Conservation (phyloP, 35 echinoderm and acorn worm species). For the Patiria miniata region DNA sequence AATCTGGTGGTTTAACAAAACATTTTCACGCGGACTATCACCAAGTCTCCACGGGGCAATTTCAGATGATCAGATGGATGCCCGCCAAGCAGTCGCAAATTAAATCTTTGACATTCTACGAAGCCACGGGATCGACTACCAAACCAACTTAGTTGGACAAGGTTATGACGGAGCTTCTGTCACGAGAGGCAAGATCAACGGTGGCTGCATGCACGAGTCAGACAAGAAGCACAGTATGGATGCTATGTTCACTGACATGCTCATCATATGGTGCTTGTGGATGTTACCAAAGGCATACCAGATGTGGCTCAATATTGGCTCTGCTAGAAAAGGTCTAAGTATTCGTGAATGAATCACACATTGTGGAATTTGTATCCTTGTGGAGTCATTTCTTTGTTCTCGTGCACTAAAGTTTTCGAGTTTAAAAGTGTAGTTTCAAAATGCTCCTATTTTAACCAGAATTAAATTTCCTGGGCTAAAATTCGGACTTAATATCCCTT, state of each 20-base stretch:
- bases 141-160: slow-evolving; percentile 23
- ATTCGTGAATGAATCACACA: slow-evolving; percentile 49
- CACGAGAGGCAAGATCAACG: background rate
- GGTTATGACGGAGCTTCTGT: slow-evolving; percentile 31
- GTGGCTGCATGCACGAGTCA: background rate
- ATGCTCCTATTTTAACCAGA: too few species aligned
- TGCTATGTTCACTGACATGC: background rate
- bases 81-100: slow-evolving; percentile 31
- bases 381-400: too few species aligned
- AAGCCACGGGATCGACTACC: slow-evolving; percentile 54
- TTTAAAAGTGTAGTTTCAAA: too few species aligned
- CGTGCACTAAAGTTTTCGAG: too few species aligned
- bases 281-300: slow-evolving; percentile 24
- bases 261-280: slow-evolving; percentile 18
- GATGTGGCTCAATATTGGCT: slow-evolving; percentile 50
- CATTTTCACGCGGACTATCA: slow-evolving; percentile 41
- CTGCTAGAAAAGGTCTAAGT: slow-evolving; percentile 41
- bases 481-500: too few species aligned
- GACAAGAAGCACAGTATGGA: background rate
- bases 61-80: slow-evolving; percentile 39
- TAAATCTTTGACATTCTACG: slow-evolving; percentile 41
- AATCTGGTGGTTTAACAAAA: background rate
- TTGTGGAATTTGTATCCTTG: too few species aligned
- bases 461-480: too few species aligned
- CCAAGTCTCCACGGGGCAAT: slow-evolving; percentile 32